Evolutionary conservation across 1,140 invertebrate species (phyloP).

Genomic region (Lepidurus apus): DNA sequence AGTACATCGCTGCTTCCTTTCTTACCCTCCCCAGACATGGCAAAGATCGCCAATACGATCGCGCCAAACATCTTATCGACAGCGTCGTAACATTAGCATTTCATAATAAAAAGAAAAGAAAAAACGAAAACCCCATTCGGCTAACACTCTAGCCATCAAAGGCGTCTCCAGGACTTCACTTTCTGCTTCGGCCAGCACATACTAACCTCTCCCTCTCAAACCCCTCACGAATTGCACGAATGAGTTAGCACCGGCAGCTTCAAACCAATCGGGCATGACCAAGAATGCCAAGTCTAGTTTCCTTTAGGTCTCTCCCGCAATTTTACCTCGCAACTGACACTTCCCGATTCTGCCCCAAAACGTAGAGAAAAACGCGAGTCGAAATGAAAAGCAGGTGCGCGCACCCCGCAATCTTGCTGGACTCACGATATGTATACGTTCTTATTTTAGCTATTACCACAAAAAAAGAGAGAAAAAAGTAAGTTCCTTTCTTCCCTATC

Average conservation of each 20-base stretch:
- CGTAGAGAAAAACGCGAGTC: too few relatives aligned
- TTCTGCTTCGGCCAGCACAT: background rate
- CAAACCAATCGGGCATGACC: slow-evolving; percentile 3
- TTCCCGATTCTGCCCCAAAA: too few relatives aligned
- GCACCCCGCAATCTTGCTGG: background rate
- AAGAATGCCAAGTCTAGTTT: background rate
- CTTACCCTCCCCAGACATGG: background rate
- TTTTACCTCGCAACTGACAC: too few relatives aligned
- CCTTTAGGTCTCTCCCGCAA: background rate
- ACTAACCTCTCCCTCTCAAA: background rate
- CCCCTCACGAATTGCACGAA: background rate
- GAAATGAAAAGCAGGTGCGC: background rate
- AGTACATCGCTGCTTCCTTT: background rate
- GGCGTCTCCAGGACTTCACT: background rate
- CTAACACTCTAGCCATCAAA: background rate
- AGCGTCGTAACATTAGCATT: slow-evolving; percentile 17
- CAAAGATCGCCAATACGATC: too few relatives aligned
- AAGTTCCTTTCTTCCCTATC: too few relatives aligned
- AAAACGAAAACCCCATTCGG: background rate
- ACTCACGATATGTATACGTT: background rate
- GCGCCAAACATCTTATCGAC: too few relatives aligned
- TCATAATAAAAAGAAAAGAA: background rate
- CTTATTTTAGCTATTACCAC: too few relatives aligned
- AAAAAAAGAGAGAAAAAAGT: too few relatives aligned
- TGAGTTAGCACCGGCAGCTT: background rate